Conservation (phyloP, 2,113 vertebrate species). For the Dolichotis patagonum region DNA sequence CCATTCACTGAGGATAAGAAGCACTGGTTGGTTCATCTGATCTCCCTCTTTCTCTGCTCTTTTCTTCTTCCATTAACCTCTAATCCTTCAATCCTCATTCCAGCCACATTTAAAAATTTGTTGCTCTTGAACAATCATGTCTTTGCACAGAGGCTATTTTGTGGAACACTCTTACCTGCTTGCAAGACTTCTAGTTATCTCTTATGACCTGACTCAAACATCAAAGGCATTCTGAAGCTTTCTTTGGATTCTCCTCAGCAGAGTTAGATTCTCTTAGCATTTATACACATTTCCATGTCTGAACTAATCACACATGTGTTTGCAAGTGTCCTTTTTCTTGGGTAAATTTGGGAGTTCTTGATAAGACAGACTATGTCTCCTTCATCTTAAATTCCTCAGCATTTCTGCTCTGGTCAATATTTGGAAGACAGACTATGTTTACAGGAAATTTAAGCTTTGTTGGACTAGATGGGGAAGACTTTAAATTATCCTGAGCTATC, state of each 20-base stretch:
- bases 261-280: background rate
- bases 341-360: background rate
- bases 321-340: slow-evolving; percentile 1
- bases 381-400: background rate
- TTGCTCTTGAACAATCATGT: background rate
- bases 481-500: slow-evolving; percentile 18
- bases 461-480: background rate
- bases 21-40: background rate
- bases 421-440: background rate
- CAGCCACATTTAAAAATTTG: background rate
- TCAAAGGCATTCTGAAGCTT: background rate
- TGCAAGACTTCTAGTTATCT: background rate
- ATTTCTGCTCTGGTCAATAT: slow-evolving; percentile 20
- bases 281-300: background rate
- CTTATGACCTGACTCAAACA: background rate
- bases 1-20: background rate
- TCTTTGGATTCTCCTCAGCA: background rate
- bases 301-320: background rate
- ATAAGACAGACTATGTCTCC: background rate
- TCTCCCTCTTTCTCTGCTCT: background rate
- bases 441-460: too few relatives aligned
- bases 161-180: background rate
- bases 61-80: background rate
- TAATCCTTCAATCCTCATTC: background rate
- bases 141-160: background rate